Conservation (phyloP, 2,888 invertebrate genomes). For the Diplolepis rosae region DNA sequence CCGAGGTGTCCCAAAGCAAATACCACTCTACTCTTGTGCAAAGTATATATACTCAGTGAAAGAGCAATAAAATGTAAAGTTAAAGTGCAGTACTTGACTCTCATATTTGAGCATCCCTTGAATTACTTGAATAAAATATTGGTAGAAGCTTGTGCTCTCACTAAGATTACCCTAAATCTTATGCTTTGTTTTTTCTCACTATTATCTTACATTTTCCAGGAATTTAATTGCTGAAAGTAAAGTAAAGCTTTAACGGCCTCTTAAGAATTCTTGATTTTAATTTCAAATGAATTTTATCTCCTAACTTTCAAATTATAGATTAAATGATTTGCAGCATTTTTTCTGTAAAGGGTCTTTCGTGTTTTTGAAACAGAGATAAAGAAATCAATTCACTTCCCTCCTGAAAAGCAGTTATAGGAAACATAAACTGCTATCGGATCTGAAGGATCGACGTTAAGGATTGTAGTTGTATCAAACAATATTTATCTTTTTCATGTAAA, state of each 20-base stretch:
- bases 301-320: too few species aligned
- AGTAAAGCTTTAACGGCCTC: not conserved
- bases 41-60: not conserved
- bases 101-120: slow-evolving; percentile 5
- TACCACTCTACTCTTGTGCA: not conserved
- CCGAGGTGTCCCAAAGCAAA: not conserved
- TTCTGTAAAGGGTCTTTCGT: too few species aligned
- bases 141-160: not conserved
- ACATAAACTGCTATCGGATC: not conserved
- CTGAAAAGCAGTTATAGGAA: not conserved
- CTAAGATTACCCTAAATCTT: not conserved
- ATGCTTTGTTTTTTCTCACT: not conserved
- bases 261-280: not conserved
- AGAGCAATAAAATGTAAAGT: slow-evolving; percentile 13
- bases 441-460: not conserved
- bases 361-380: too few species aligned
- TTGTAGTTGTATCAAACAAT: not conserved
- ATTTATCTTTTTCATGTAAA: too few species aligned
- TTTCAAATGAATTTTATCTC: too few species aligned
- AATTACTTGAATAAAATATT: slow-evolving; percentile 17
- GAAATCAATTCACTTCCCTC: not conserved
- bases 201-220: not conserved
- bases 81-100: not conserved
- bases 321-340: not conserved
- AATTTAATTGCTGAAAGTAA: not conserved